Percentiles rank a stretch among this genome's conserved stretches.
phyloP scores from a whole-genome alignment of 2,888 invertebrate genomes.

The Melanostoma mellinum region DNA sequence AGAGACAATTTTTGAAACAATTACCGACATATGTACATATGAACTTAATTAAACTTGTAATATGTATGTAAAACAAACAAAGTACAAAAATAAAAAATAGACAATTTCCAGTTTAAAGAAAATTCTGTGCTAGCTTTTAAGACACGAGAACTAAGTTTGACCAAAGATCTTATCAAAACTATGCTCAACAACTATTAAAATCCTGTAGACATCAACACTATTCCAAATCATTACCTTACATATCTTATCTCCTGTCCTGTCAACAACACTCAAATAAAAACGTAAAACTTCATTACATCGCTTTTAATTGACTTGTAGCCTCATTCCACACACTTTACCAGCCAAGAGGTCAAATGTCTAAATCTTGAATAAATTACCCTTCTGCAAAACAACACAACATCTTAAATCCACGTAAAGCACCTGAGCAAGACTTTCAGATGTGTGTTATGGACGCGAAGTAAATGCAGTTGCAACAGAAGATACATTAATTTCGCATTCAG shows the following conservation, averaged over 20 bases:
- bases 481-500: conserved; percentile 46
- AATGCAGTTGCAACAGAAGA: conserved; percentile 29
- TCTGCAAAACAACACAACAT: conserved; percentile 8
- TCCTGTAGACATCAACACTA: too few relatives aligned
- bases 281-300: conserved; percentile 24
- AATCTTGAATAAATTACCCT: conserved; percentile 36
- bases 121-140: too few relatives aligned
- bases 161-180: too few relatives aligned
- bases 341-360: conserved; percentile 39
- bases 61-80: too few relatives aligned
- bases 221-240: conserved; percentile 1
- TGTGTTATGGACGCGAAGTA: neutral
- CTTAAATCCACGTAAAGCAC: conserved; percentile 23
- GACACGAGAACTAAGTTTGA: too few relatives aligned
- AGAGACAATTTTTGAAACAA: too few relatives aligned
- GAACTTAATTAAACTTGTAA: too few relatives aligned
- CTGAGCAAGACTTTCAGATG: conserved; percentile 12
- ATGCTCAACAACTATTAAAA: too few relatives aligned
- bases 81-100: too few relatives aligned
- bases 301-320: conserved; percentile 52
- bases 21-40: too few relatives aligned
- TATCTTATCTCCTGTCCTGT: conserved; percentile 2
- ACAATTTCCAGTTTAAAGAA: too few relatives aligned
- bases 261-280: conserved; percentile 13
- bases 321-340: conserved; percentile 35